phyloP scores from a whole-genome alignment of 2,113 vertebrate species.

The Dicaeum eximium region DNA sequence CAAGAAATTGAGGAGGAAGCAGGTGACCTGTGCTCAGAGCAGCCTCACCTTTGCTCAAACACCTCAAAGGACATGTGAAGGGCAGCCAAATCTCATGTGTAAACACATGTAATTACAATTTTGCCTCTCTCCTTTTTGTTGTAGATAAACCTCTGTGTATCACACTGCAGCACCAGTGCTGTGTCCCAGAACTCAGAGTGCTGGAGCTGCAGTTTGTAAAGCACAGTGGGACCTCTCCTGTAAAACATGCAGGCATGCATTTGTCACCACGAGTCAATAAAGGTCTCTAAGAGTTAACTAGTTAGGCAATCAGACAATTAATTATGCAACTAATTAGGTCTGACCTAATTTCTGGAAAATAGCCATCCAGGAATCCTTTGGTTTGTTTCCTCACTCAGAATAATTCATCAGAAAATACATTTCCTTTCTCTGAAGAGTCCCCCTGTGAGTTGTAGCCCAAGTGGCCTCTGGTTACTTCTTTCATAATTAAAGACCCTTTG shows the following conservation, averaged over 20 bases:
- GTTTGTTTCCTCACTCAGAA: not conserved
- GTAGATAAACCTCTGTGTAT: not conserved
- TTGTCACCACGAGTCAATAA: not conserved
- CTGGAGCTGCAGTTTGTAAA: not conserved
- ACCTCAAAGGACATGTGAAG: not conserved
- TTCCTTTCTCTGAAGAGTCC: not conserved
- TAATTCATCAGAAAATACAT: not conserved
- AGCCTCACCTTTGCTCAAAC: not conserved
- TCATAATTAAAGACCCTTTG: not conserved
- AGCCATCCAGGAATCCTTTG: not conserved
- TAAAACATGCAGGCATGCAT: not conserved
- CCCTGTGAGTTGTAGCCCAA: not conserved
- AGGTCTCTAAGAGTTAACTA: not conserved
- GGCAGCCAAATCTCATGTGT: not conserved
- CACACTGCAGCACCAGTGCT: not conserved
- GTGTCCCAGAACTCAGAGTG: not conserved
- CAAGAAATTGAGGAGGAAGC: not conserved
- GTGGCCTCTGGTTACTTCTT: not conserved
- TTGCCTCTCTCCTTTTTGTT: not conserved
- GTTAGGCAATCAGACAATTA: not conserved
- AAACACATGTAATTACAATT: not conserved
- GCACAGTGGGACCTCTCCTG: not conserved
- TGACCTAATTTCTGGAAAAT: not conserved
- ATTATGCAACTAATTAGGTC: not conserved
- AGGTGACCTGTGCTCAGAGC: accelerated